phyloP scores from a whole-genome alignment of 2,888 invertebrate species.

The Apamea crenata region DNA sequence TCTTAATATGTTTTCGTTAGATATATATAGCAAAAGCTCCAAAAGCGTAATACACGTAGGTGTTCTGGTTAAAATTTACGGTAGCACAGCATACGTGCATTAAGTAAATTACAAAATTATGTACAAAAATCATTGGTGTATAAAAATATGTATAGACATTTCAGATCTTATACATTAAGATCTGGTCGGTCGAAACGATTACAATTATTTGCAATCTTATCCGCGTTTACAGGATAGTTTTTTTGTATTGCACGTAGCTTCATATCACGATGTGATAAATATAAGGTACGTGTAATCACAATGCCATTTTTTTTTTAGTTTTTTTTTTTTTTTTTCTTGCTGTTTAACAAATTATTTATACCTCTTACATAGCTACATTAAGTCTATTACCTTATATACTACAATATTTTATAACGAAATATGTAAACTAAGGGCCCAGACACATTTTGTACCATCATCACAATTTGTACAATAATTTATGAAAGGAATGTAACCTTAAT shows the following conservation, averaged over 20 bases:
- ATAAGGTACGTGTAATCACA: slow-evolving; percentile 83
- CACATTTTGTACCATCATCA: slow-evolving; percentile 82
- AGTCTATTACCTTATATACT: slow-evolving; percentile 84
- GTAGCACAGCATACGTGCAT: slow-evolving; percentile 81
- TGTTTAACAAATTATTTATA: slow-evolving; percentile 72
- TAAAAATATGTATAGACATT: slow-evolving; percentile 87
- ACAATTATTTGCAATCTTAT: slow-evolving; percentile 85
- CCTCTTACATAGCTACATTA: slow-evolving; percentile 82
- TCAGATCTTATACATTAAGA: slow-evolving; percentile 86
- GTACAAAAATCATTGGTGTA: slow-evolving; percentile 88
- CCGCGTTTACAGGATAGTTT: slow-evolving; percentile 89
- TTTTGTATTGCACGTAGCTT: slow-evolving; percentile 74
- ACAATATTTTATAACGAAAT: slow-evolving; percentile 88
- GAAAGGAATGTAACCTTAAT: slow-evolving; percentile 91
- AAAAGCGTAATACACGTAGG: slow-evolving; percentile 78
- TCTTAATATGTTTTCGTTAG: slow-evolving; percentile 79
- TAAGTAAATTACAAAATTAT: slow-evolving; percentile 82
- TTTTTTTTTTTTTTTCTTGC: slow-evolving; percentile 71
- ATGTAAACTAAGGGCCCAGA: slow-evolving; percentile 90
- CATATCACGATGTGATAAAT: slow-evolving; percentile 77
- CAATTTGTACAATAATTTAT: slow-evolving; percentile 86
- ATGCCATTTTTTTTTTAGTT: slow-evolving; percentile 79
- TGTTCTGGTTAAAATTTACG: slow-evolving; percentile 79
- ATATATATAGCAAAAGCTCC: slow-evolving; percentile 85
- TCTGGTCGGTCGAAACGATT: slow-evolving; percentile 90